Base-by-base conservation (phyloP, 2,797 vertebrate genomes). In the Phalloptychus januarius region DNA sequence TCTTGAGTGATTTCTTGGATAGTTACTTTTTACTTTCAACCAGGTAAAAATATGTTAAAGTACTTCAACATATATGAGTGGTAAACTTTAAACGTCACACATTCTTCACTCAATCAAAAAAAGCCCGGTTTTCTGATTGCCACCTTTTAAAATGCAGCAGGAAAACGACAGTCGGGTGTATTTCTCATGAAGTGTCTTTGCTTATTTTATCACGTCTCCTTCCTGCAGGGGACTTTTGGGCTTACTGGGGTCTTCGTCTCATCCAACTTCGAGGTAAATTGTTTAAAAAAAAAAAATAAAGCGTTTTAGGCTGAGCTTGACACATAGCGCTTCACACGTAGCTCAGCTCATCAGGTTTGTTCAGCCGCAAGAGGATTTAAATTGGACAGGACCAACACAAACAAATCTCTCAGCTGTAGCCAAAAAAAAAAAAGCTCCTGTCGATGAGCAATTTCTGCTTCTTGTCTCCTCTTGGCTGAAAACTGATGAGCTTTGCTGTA, bases 241-340 rank as follows among this genome's bases (percentile, higher is more conserved):
- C 81, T 89, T 95, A 91, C 91, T 96, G 92, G 92, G 94, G 70
- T 89, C 96, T 85, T 96, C 96, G 71, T 79, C 93, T 61, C 96
- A 96, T 94, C 96, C 96, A 33, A 96, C 96, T 86, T 91, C 96
- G 94, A 97, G 97, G 97, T 97, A 96, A 95, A 81, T 31, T 46
- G 88, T 76, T 70, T 46, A 33, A 40, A 65, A 71, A 77, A 75
- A 72, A 44, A 67, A 69, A 77, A 75, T 11, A 50, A 7, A 16
- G 42, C 67, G 40, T 71, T 74, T 72, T 48, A 83, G 79, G 46
- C 52, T 74, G 44, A 83, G 82, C 88, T 85, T 75, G 65, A 31
- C 61, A 61, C 7, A 18, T 46, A 61, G 56, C 6, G 44, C 82
- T 87, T 82, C 74, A 74, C 58, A 76, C 40, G 46, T 8, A 75